These are phyloP conservation scores for Urocitellus parryii DNA, from an alignment of 2,113 vertebrate species.

Conservation along the genomic window DNA sequence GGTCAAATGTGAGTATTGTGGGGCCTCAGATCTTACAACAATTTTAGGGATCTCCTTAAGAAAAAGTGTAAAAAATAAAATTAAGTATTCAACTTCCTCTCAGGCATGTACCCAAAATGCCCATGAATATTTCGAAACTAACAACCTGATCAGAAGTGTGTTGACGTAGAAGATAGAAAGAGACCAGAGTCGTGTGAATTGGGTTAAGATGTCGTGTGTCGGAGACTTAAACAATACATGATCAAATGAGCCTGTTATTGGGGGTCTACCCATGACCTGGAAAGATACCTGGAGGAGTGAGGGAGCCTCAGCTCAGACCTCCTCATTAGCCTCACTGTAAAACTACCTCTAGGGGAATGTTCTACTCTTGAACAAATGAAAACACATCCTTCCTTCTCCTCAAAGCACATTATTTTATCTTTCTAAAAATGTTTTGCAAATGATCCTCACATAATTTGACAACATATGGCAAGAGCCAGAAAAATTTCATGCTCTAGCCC, in stretches of 20 bases:
- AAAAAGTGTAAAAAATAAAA: neutral
- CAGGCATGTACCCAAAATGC: neutral
- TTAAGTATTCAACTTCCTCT: neutral
- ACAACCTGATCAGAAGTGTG: neutral
- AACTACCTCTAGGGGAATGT: neutral
- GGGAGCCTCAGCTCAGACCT: neutral
- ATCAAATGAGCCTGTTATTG: neutral
- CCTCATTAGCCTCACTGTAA: neutral
- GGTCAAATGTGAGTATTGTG: neutral
- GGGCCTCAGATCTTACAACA: neutral
- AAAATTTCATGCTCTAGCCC: neutral
- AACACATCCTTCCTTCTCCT: neutral
- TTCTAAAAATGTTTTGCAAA: slow-evolving; percentile 13
- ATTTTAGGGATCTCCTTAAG: neutral
- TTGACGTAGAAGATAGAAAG: neutral
- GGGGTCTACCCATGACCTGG: neutral
- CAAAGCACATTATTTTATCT: neutral
- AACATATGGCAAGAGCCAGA: neutral
- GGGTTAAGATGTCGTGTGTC: neutral
- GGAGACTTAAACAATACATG: neutral
- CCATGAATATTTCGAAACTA: neutral
- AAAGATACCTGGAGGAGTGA: neutral
- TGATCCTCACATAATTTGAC: neutral
- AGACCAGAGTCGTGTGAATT: neutral
- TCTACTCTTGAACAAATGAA: neutral